Evolutionary conservation across 2,113 vertebrate genomes (phyloP).

Genomic region (Motacilla alba): DNA sequence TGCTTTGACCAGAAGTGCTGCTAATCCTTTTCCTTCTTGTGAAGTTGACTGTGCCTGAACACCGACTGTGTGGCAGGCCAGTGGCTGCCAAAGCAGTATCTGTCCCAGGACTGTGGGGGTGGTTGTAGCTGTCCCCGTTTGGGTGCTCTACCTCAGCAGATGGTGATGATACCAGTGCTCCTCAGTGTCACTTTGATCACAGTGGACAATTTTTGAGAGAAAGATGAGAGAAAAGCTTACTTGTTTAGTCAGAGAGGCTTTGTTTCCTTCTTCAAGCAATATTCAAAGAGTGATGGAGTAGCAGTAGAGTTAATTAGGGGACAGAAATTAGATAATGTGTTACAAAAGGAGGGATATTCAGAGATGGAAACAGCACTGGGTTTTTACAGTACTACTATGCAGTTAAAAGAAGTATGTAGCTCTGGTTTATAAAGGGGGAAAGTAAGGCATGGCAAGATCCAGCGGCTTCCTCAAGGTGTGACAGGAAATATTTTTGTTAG

Average conservation of each 20-base stretch:
- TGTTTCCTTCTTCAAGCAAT: not conserved
- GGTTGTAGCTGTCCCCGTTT: not conserved
- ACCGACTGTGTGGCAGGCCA: rapidly evolving
- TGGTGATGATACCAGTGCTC: not conserved
- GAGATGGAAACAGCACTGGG: not conserved
- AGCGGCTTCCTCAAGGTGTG: not conserved
- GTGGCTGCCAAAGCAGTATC: not conserved
- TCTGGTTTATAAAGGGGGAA: not conserved
- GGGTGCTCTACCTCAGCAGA: not conserved
- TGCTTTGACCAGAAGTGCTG: not conserved
- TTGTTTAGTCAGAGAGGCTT: not conserved
- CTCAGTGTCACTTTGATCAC: not conserved
- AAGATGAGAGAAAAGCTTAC: not conserved
- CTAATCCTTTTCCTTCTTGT: not conserved
- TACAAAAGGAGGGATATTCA: not conserved
- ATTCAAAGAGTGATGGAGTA: not conserved
- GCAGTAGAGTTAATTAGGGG: not conserved
- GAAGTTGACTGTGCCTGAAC: not conserved
- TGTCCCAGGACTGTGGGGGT: not conserved
- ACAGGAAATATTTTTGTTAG: not conserved
- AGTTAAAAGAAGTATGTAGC: not conserved
- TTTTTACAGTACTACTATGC: not conserved
- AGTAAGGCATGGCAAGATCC: not conserved
- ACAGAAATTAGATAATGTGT: not conserved
- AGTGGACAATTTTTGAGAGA: not conserved